Evolutionary conservation across 2,113 vertebrate species (phyloP).

Genomic region (Varanus komodoensis): DNA sequence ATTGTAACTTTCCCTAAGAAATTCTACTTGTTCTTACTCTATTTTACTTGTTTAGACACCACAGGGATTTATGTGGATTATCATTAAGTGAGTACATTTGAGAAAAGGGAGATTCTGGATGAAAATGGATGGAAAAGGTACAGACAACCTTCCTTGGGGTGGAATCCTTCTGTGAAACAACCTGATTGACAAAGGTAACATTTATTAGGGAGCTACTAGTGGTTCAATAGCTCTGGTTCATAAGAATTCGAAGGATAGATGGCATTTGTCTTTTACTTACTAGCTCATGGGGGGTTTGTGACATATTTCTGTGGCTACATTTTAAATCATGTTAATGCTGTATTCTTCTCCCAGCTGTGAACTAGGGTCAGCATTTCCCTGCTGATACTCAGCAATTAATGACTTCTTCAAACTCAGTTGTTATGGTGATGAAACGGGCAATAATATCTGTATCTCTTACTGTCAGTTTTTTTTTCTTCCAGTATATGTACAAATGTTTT

Average conservation of each 20-base stretch:
- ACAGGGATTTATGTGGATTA: background rate
- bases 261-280: conserved; percentile 13
- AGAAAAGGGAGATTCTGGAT: background rate
- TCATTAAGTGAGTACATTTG: conserved; percentile 7
- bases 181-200: background rate
- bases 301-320: conserved; percentile 26
- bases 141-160: background rate
- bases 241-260: conserved; percentile 36
- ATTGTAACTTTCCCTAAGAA: background rate
- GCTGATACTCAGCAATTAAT: conserved; percentile 6
- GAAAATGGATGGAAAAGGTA: background rate
- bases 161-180: background rate
- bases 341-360: conserved; percentile 2
- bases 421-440: background rate
- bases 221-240: conserved; percentile 11
- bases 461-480: background rate
- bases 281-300: conserved; percentile 28
- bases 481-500: background rate
- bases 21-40: conserved; percentile 1
- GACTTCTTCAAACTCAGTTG: background rate
- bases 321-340: conserved; percentile 29
- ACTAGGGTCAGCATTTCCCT: conserved; percentile 4
- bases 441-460: background rate
- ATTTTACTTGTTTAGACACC: conserved; percentile 3
- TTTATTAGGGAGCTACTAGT: conserved; percentile 24